Conservation (phyloP, 2,113 vertebrate species). For the Parus major region DNA sequence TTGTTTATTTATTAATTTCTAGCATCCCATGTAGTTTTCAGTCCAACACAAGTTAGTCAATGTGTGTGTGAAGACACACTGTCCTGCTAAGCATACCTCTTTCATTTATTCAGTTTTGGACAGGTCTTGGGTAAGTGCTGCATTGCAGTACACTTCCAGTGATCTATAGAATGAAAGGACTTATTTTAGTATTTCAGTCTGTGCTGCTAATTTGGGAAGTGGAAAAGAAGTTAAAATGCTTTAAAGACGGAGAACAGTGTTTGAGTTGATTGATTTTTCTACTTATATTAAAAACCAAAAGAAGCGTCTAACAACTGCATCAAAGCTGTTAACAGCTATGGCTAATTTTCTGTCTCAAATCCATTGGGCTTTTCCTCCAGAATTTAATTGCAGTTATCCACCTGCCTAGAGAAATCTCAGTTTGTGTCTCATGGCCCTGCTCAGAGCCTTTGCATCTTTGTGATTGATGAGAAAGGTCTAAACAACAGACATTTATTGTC, state of each 20-base stretch:
- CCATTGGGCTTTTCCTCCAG: neutral
- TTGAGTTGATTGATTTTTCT: neutral
- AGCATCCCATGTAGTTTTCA: neutral
- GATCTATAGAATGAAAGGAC: neutral
- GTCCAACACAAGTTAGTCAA: neutral
- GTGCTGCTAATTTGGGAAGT: neutral
- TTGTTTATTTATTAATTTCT: neutral
- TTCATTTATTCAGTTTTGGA: neutral
- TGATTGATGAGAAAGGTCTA: neutral
- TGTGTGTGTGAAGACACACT: neutral
- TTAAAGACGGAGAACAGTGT: neutral
- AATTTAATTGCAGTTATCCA: neutral
- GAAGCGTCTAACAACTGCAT: neutral
- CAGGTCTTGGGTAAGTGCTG: neutral
- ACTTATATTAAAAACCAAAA: neutral
- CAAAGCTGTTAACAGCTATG: neutral
- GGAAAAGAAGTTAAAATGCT: neutral
- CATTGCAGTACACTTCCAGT: neutral
- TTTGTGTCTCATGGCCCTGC: neutral
- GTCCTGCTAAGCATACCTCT: neutral
- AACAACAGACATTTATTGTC: neutral
- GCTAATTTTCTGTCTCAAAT: constrained; percentile 17
- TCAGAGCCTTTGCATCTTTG: neutral
- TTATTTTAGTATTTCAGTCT: neutral
- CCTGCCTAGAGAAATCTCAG: neutral